Evolutionary conservation across 2,113 vertebrate genomes (phyloP).

Genomic region (Patagioenas fasciata): DNA sequence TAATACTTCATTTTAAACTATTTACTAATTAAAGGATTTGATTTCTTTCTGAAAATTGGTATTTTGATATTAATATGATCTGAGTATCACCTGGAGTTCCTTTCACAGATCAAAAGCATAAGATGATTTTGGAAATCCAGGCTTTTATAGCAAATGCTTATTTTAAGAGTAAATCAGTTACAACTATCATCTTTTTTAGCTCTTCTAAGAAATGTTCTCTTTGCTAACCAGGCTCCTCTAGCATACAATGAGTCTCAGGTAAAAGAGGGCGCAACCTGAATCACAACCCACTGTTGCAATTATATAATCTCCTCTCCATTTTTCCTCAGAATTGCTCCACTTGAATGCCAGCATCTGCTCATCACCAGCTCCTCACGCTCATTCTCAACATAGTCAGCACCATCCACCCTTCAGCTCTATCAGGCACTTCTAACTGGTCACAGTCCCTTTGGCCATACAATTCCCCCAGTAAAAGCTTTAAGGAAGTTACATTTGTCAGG

Average conservation of each 20-base stretch:
- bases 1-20: background rate
- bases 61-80: background rate
- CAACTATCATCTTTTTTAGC: background rate
- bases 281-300: background rate
- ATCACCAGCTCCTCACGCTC: fast-evolving
- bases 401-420: background rate
- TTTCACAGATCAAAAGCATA: background rate
- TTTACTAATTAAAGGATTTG: background rate
- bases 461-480: background rate
- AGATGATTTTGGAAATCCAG: background rate
- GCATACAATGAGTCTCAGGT: background rate
- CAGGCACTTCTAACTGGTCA: background rate
- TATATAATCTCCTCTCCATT: background rate
- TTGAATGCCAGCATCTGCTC: background rate
- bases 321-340: background rate
- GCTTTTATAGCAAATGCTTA: background rate
- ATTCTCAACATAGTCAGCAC: background rate
- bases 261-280: background rate
- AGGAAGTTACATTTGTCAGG: background rate
- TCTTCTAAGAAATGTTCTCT: background rate
- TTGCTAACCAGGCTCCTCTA: background rate
- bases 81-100: background rate
- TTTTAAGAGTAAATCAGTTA: background rate
- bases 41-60: background rate
- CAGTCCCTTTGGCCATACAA: background rate